A percentile compares a stretch with the other conserved stretches of the same genome.
These are phyloP conservation scores for Tribolium freemani DNA, from an alignment of 2,888 invertebrate species.

Conservation along the genomic window DNA sequence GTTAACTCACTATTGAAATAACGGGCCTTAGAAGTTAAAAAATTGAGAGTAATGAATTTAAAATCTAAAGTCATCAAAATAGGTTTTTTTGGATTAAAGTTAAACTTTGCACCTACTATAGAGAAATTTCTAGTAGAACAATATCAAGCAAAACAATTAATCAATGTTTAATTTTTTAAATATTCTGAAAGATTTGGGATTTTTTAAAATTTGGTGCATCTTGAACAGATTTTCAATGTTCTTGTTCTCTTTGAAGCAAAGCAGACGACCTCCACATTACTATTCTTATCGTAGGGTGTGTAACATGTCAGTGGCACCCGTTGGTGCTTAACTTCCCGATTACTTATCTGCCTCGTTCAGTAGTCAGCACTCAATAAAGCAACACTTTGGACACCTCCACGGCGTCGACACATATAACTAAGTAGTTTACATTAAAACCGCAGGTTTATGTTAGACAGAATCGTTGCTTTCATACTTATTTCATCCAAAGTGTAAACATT, in stretches of 20 bases:
- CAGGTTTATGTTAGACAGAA: slow-evolving; percentile 40
- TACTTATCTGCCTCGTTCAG: slow-evolving; percentile 51
- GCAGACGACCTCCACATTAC: background rate
- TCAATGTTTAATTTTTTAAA: too few relatives aligned
- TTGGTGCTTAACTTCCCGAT: slow-evolving; percentile 50
- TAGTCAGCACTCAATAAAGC: slow-evolving; percentile 51
- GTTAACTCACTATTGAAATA: too few relatives aligned
- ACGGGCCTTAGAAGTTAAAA: too few relatives aligned
- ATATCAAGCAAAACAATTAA: too few relatives aligned
- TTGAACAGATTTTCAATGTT: too few relatives aligned
- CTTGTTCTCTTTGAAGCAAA: background rate
- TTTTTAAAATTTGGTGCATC: too few relatives aligned
- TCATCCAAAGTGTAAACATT: slow-evolving; percentile 43
- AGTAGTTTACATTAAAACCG: slow-evolving; percentile 50
- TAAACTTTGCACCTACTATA: too few relatives aligned
- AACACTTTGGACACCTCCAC: slow-evolving; percentile 46
- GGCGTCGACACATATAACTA: slow-evolving; percentile 50
- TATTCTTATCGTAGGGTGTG: slow-evolving; percentile 42
- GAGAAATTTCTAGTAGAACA: too few relatives aligned
- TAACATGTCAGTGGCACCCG: slow-evolving; percentile 52
- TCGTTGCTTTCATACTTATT: slow-evolving; percentile 41
- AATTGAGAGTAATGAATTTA: too few relatives aligned
- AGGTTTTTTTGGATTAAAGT: too few relatives aligned
- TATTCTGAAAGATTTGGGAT: too few relatives aligned
- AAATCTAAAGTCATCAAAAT: too few relatives aligned